These are phyloP conservation scores for Melanargia galathea DNA, from an alignment of 2,888 invertebrate genomes.

Conservation along the genomic window DNA sequence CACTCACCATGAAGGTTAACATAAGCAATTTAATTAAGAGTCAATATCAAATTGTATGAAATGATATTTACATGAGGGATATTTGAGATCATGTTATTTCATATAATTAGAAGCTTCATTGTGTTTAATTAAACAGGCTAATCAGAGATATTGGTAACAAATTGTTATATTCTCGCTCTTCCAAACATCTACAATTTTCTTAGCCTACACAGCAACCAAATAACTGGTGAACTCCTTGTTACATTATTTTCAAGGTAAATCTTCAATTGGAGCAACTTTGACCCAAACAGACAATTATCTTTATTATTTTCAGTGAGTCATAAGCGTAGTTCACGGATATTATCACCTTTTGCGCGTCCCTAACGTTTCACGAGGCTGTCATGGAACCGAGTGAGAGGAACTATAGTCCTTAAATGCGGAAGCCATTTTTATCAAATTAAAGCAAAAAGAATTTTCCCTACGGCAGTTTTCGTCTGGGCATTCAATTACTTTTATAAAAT, in stretches of 20 bases:
- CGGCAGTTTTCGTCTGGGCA: slow-evolving; percentile 7
- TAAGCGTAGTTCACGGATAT: background rate
- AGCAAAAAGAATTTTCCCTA: slow-evolving; percentile 9
- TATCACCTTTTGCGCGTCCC: background rate
- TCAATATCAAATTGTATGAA: too few species aligned
- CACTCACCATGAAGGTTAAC: background rate
- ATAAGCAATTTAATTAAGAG: too few species aligned
- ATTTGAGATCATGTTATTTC: too few species aligned
- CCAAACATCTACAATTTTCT: too few species aligned
- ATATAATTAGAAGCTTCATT: too few species aligned
- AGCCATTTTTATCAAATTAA: slow-evolving; percentile 18
- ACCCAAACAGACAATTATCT: background rate
- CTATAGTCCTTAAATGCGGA: slow-evolving; percentile 11
- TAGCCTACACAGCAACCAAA: too few species aligned
- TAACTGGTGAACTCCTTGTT: too few species aligned
- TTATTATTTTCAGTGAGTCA: background rate
- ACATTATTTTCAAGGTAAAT: too few species aligned
- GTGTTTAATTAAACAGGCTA: too few species aligned
- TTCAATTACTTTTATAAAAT: slow-evolving; percentile 6
- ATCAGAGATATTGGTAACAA: too few species aligned
- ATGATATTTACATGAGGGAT: too few species aligned
- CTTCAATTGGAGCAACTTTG: background rate
- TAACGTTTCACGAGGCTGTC: background rate
- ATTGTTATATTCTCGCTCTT: too few species aligned
- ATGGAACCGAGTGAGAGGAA: background rate